These are phyloP conservation scores for Apaloderma vittatum DNA, from an alignment of 2,113 vertebrate species.

Conservation along the genomic window DNA sequence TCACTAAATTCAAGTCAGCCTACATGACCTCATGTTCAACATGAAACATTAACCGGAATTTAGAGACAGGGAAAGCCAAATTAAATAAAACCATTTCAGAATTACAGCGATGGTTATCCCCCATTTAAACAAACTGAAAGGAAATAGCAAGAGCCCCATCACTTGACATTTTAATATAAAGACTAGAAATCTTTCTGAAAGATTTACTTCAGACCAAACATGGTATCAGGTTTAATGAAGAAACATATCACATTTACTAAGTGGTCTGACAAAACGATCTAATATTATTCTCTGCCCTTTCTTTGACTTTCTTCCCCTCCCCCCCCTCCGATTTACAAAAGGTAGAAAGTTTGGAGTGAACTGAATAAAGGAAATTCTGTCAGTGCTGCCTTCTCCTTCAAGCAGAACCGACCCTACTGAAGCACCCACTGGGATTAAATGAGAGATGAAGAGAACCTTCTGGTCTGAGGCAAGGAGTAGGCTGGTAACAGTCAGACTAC, in stretches of 20 bases:
- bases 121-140: not conserved
- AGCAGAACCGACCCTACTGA: not conserved
- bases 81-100: conserved; percentile 12
- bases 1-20: conserved; percentile 13
- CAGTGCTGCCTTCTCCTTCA: not conserved
- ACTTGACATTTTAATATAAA: not conserved
- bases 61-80: conserved; percentile 24
- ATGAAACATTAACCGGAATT: conserved; percentile 49
- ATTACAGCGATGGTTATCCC: not conserved
- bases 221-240: not conserved
- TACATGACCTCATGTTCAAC: conserved; percentile 3
- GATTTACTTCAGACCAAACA: not conserved
- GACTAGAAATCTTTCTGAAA: not conserved
- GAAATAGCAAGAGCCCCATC: not conserved
- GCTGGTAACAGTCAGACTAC: not conserved
- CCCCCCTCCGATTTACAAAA: not conserved
- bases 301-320: not conserved
- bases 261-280: not conserved
- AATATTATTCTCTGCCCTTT: not conserved
- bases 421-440: not conserved
- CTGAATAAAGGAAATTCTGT: not conserved
- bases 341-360: not conserved
- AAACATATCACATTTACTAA: not conserved
- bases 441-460: not conserved
- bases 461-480: not conserved